A percentile compares a stretch with the other conserved stretches of the same genome.
phyloP scores from a whole-genome alignment of 2,888 invertebrate species.

The Loripinus fragilis region DNA sequence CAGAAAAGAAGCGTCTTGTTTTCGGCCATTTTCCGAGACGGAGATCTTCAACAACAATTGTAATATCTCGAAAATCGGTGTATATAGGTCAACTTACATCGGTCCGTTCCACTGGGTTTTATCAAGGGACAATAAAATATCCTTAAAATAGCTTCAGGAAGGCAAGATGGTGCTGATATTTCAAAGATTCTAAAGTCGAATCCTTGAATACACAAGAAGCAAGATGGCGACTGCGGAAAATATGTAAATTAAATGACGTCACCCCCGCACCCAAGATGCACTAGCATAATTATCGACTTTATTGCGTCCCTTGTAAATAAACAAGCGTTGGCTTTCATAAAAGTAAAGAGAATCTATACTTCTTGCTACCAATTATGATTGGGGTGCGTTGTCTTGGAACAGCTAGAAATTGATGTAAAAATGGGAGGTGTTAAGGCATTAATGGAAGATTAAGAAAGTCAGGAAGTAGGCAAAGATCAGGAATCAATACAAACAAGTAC shows the following conservation, averaged over 20 bases:
- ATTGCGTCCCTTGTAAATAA: too few relatives aligned
- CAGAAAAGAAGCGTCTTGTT: constrained; percentile 18
- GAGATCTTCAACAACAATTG: neutral
- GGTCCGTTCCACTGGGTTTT: constrained; percentile 81
- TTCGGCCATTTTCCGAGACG: neutral
- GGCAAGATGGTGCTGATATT: constrained; percentile 74
- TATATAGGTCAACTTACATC: constrained; percentile 74
- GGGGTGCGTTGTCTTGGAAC: too few relatives aligned
- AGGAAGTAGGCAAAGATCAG: too few relatives aligned
- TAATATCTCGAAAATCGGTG: constrained; percentile 13
- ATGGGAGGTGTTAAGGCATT: too few relatives aligned
- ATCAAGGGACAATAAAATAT: constrained; percentile 70
- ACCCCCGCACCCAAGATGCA: constrained; percentile 72
- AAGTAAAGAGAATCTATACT: too few relatives aligned
- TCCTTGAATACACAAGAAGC: constrained; percentile 62
- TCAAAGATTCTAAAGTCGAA: constrained; percentile 66
- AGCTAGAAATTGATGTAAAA: too few relatives aligned
- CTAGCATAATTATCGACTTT: too few relatives aligned
- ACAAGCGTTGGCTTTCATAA: too few relatives aligned
- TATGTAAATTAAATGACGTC: constrained; percentile 81
- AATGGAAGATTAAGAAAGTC: too few relatives aligned
- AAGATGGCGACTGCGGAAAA: constrained; percentile 79
- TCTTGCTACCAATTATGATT: too few relatives aligned
- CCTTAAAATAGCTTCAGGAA: constrained; percentile 53
- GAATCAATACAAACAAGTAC: too few relatives aligned